Evolutionary conservation across 2,888 invertebrate genomes (phyloP), one percentile per base, ranked within the genome.

Genomic region (Thymelicus sylvestris): DNA sequence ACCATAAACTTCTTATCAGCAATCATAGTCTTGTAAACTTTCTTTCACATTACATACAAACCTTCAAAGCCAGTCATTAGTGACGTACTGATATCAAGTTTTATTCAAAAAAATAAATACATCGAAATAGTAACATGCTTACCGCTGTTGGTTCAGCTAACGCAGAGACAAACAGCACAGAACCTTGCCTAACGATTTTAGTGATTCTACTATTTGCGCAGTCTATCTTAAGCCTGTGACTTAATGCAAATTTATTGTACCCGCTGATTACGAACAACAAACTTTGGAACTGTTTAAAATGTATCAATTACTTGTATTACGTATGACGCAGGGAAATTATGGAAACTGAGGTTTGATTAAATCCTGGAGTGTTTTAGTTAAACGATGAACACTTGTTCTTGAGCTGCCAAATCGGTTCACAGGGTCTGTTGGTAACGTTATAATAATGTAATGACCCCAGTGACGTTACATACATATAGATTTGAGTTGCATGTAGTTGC

Each of bases 171-270:
- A 83, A 82, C 78, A 84, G 38, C 71, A 67, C 60, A 69, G 79
- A 80, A 80, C 80, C 82, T 83, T 76, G 79, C 76, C 77, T 78
- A 31, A 77, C 76, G 77, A 77, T 79, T 78, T 76, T 74, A 62
- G 68, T 72, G 73, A 72, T 73, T 67, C 67, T 24, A 31, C 13
- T 70, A 70, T 70, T 65, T 70, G 69, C 69, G 38, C 44, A 52
- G 39, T 70, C 50, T 70, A 70, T 70, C 70, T 60, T 60, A 65
- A 65, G 70, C 52, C 64, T 65, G 57, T n/a, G 68, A 57, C 64
- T 81, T 81, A 79, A 82, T 81, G 82, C 79, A 79, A 84, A 89
- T 90, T 89, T 90, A 90, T 83, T 79, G 74, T 83, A 73, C 69
- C 24, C 41, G 0, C 75, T 78, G 83, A 82, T 84, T 82, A 82